Conservation (phyloP, 92 coral and sea anemone genomes). For the Metridium senile region DNA sequence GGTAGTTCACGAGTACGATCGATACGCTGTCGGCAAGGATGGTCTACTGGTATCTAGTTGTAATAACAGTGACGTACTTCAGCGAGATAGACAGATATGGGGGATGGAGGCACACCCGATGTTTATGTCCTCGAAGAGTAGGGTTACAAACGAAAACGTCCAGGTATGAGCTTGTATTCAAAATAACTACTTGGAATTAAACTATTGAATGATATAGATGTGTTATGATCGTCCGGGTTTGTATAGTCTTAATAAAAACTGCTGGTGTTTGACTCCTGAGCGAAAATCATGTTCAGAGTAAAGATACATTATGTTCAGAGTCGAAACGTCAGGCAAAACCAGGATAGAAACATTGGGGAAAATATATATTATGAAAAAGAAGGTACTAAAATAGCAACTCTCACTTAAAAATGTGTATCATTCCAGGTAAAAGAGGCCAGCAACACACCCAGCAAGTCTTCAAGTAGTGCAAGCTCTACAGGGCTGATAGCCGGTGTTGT, state of each 20-base stretch:
- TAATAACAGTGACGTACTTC: constrained; percentile 45
- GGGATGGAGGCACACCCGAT: constrained; percentile 59
- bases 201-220: too few relatives aligned
- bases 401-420: too few relatives aligned
- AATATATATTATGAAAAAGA: too few relatives aligned
- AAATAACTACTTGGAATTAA: too few relatives aligned
- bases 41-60: constrained; percentile 82
- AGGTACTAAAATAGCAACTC: too few relatives aligned
- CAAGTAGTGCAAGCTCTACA: not conserved
- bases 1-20: constrained; percentile 82
- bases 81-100: constrained; percentile 82
- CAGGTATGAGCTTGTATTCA: constrained; percentile 35
- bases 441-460: constrained; percentile 2
- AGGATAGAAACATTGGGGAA: too few relatives aligned
- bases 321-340: too few relatives aligned
- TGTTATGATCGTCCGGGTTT: too few relatives aligned
- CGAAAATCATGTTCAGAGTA: too few relatives aligned
- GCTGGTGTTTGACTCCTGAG: too few relatives aligned
- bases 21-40: constrained; percentile 82
- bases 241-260: too few relatives aligned
- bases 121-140: constrained; percentile 7
- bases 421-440: not conserved
- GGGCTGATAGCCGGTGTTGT: not conserved
- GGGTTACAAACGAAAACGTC: not conserved
- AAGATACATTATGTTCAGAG: too few relatives aligned